These are phyloP conservation scores for Telenomus remus DNA, from an alignment of 1,140 invertebrate genomes.

Conservation along the genomic window DNA sequence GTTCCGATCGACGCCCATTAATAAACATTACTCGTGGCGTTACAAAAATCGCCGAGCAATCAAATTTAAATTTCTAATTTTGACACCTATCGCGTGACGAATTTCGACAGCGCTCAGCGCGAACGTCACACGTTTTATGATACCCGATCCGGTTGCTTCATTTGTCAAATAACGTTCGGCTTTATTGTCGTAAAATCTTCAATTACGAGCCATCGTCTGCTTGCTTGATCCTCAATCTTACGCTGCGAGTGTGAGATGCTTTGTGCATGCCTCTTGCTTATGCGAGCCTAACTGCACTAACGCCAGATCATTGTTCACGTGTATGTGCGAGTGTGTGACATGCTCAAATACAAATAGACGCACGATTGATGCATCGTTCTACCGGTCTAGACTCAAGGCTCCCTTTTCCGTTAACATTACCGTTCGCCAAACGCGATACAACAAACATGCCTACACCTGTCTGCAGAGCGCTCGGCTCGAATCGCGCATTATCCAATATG, in stretches of 20 bases:
- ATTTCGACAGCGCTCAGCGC: slow-evolving; percentile 9
- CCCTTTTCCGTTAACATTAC: slow-evolving; percentile 37
- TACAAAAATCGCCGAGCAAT: slow-evolving; percentile 32
- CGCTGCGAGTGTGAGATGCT: slow-evolving; percentile 37
- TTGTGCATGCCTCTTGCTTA: slow-evolving; percentile 25
- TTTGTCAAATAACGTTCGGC: slow-evolving; percentile 25
- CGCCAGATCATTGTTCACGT: slow-evolving; percentile 16
- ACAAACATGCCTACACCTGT: slow-evolving; percentile 43
- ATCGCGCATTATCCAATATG: slow-evolving; percentile 45
- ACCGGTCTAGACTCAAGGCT: slow-evolving; percentile 14
- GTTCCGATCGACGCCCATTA: too few species aligned
- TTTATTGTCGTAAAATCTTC: slow-evolving; percentile 43
- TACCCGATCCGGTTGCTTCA: slow-evolving; percentile 30
- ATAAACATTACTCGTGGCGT: too few species aligned
- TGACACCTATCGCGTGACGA: slow-evolving; percentile 7
- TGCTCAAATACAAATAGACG: neutral
- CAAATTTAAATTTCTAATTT: slow-evolving; percentile 34
- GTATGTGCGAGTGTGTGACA: neutral
- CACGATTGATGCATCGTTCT: slow-evolving; percentile 37
- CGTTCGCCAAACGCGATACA: slow-evolving; percentile 36
- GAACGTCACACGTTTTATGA: slow-evolving; percentile 25
- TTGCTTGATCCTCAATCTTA: slow-evolving; percentile 34
- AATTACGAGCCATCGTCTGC: slow-evolving; percentile 33
- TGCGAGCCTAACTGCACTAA: slow-evolving; percentile 18
- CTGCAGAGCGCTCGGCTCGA: slow-evolving; percentile 23